Evolutionary conservation across 2,797 vertebrate genomes (phyloP), one percentile per base, ranked within the genome.

Genomic region (Gobio occitaniae): DNA sequence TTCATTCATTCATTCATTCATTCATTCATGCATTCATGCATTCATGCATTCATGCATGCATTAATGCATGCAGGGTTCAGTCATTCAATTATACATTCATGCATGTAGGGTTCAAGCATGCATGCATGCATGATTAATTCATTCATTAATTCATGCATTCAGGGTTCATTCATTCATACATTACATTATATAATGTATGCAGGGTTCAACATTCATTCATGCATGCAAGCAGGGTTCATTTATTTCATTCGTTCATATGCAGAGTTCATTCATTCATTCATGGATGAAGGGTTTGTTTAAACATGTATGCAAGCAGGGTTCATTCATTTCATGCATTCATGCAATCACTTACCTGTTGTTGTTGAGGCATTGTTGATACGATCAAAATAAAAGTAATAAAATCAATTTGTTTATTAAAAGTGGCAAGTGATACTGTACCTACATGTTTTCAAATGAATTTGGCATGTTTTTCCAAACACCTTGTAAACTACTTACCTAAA

Each of bases 11-110:
- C 6, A 1, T 10, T 59, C 9, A n/a, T 11, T 56, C 54, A 56
- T 21, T 15, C 0, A 61, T 5, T 61, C 4, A 61, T 61, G 4
- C 1, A 13, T 25, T 2, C 6, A 1, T n/a, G n/a, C n/a, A n/a
- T n/a, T n/a, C n/a, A n/a, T n/a, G n/a, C n/a, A n/a, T n/a, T n/a
- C n/a, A n/a, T n/a, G n/a, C n/a, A n/a, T n/a, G n/a, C n/a, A n/a
- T 52, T 10, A 21, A 2, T 61, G 4, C 10, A 25, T 10, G 3
- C 4, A 12, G n/a, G 11, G 5, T 29, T 13, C 4, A 12, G 29
- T 25, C 0, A 25, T 10, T 25, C 21, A 56, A 3, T 36, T 36
- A 36, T 56, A 1, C 8, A 56, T 56, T 10, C 54, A 56, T 56
- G 1, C 2, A 21, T 56, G 3, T 6, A 54, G 50, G 52, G 16